Base-by-base conservation (phyloP, 2,888 invertebrate species). In the Nasonia oneida region DNA sequence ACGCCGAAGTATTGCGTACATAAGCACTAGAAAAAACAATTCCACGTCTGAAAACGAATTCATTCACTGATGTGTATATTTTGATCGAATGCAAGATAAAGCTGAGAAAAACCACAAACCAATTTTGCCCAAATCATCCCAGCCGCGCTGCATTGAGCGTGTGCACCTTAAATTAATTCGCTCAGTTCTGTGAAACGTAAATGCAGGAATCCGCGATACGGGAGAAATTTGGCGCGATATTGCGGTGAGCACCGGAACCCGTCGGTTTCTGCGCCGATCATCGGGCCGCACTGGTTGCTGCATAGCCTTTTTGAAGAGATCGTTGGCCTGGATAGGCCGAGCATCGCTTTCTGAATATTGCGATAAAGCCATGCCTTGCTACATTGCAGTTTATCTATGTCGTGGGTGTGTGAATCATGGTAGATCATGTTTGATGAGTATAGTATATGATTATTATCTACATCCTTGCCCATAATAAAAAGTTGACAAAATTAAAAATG, bases 151-250 rank as follows among this genome's bases (percentile, higher is more conserved):
- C 67, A 15, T 33, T 29, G 14, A 33, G 42, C 37, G 18, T 73
- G 71, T 73, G 71, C 71, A n/a, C 71, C 42, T 73, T 73, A 73
- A 42, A 73, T 73, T 73, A 73, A 73, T 73, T 73, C 42, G 71
- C 39, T 73, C 57, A n/a, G 3, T 73, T 2, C 18, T 15, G 71
- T 42, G 39, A 15, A n/a, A 12, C n/a, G 39, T n/a, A 42, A 10
- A 18, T 2, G 42, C 12, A n/a, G 42, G 47, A 47, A 47, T 47
- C 47, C 71, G 10, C 18, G 39, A 47, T 33, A 18, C 39, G 39
- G 15, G 71, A n/a, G 39, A 73, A 57, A 57, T 57, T 57, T 3
- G 57, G 57, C 57, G 57, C 57, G 57, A 15, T 6, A n/a, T n/a
- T 15, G 57, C 39, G 57, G 57, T 57, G 57, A 15, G n/a, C 57